Evolutionary conservation across 2,797 vertebrate species (phyloP), one percentile per base, ranked within the genome.

Genomic region (Sebastes miniatus): DNA sequence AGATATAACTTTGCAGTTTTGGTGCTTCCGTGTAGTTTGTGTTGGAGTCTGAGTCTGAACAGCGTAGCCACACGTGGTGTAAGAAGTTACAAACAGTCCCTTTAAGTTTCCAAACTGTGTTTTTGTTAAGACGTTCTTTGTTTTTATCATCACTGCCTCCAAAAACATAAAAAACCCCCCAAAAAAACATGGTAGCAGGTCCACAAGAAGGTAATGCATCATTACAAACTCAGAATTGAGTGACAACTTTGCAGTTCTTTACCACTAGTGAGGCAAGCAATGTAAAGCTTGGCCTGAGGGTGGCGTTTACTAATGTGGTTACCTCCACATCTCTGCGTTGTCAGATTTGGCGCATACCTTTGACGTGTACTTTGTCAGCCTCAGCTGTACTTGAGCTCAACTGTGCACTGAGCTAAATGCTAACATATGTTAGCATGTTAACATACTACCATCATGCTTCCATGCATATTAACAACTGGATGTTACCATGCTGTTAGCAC

Each of bases 51-150:
- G 39, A 43, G 39, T 43, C 39, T 16, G 14, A 43, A 43, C 39
- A 43, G 39, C 14, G 14, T 16, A 43, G 39, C 39, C 39, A 43
- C 39, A 43, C 39, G 6, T 16, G 39, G 39, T 43, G 39, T 43
- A 43, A 43, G 14, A 43, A 16, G 39, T 43, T 43, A 16, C 39
- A 43, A 43, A 43, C 39, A 43, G 39, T 43, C 39, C 39, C 3
- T 43, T 43, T 43, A 36, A 16, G 2, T 69, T 69, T 22, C 6
- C 36, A 83, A 47, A 71, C 20, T 54, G 10, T 57, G 25, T 14
- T 65, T 66, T 57, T 58, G 14, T 76, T 77, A 74, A 76, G 73
- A 84, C 58, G 1, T 69, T 70, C 7, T 65, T 20, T 13, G 2
- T 63, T 61, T 67, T 57, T 58, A 61, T 54, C 24, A 22, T 57